Evolutionary conservation across 2,113 vertebrate genomes (phyloP).

Genomic region (Sceloporus tristichus): DNA sequence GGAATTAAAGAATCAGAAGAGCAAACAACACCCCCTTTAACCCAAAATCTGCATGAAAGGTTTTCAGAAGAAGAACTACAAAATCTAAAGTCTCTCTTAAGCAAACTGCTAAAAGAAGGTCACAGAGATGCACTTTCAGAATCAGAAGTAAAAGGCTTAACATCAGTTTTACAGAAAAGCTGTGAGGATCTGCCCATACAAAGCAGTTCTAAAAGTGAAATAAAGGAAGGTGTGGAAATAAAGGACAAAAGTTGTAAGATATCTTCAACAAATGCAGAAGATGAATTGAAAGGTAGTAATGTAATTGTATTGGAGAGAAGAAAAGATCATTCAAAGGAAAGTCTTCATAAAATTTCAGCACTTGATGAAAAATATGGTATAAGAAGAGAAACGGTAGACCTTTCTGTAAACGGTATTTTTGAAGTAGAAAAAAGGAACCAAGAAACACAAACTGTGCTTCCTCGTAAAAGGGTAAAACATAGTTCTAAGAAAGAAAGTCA

Average conservation of each 20-base stretch:
- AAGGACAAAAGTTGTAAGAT: slow-evolving; percentile 32
- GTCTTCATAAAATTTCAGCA: slow-evolving; percentile 22
- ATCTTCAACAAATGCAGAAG: slow-evolving; percentile 39
- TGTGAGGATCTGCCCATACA: slow-evolving; percentile 58
- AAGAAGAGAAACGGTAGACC: slow-evolving; percentile 36
- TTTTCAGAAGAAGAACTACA: slow-evolving; percentile 68
- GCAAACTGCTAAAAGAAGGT: slow-evolving; percentile 60
- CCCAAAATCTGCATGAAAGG: slow-evolving; percentile 62
- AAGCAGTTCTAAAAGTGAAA: slow-evolving; percentile 56
- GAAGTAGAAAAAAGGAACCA: slow-evolving; percentile 48
- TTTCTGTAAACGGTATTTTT: slow-evolving; percentile 42
- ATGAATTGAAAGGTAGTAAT: slow-evolving; percentile 25
- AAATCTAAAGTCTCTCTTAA: slow-evolving; percentile 58
- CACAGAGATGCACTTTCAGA: slow-evolving; percentile 53
- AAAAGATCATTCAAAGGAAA: slow-evolving; percentile 28
- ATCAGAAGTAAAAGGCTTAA: slow-evolving; percentile 61
- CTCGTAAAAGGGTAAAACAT: slow-evolving; percentile 50
- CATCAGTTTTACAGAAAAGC: slow-evolving; percentile 61
- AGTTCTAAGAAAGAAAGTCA: slow-evolving; percentile 50
- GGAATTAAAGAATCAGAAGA: slow-evolving; percentile 17
- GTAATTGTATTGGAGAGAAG: slow-evolving; percentile 23
- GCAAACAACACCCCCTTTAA: slow-evolving; percentile 56
- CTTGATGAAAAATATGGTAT: slow-evolving; percentile 29
- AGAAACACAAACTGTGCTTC: slow-evolving; percentile 49
- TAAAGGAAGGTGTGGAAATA: slow-evolving; percentile 49